Evolutionary conservation across 2,888 invertebrate genomes (phyloP), one percentile per base, ranked within the genome.

Genomic region (Drosophila cognata): DNA sequence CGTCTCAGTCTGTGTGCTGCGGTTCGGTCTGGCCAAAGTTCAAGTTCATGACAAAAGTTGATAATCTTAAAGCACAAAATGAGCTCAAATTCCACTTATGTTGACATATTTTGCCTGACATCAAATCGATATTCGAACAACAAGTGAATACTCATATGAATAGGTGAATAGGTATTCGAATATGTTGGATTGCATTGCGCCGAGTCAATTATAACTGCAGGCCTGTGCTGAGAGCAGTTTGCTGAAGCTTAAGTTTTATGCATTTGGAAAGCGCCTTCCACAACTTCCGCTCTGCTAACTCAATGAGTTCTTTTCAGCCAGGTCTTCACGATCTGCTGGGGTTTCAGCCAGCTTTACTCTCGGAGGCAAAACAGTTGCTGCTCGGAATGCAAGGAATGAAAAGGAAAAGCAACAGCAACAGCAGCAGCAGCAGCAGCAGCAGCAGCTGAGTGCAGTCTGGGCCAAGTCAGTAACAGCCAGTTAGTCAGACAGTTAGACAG

Each of bases 11-110:
- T 66, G 41, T 35, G 52, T 35, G 52, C 72, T 59, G 51, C 18
- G 13, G 52, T 21, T 31, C 6, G 6, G 55, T 28, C 29, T 56
- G 31, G 36, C 43, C 50, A 73, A 74, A 82, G 77, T 84, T 84
- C 85, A 77, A 84, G 82, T 82, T 84, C 84, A 82, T 29, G 61
- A 29, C 60, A 66, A 74, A 66, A 66, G 38, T 28, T 41, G 33
- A 61, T 65, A 48, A 65, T 35, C 63, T 73, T 65, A 57, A 72
- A 65, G 57, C 72, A 51, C 11, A 18, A 61, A 53, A 33, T 25
- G 8, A 21, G 29, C 35, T 38, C 31, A 36, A 52, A 18, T 21
- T 53, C 7, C 25, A 28, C 8, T n/a, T 13, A 8, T 29, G 29
- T 41, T 41, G 31, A 52, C 61, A 65, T 43, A 65, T 65, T 65